Base-by-base conservation (phyloP, 92 coral and sea anemone species). In the Meandrina meandrites region DNA sequence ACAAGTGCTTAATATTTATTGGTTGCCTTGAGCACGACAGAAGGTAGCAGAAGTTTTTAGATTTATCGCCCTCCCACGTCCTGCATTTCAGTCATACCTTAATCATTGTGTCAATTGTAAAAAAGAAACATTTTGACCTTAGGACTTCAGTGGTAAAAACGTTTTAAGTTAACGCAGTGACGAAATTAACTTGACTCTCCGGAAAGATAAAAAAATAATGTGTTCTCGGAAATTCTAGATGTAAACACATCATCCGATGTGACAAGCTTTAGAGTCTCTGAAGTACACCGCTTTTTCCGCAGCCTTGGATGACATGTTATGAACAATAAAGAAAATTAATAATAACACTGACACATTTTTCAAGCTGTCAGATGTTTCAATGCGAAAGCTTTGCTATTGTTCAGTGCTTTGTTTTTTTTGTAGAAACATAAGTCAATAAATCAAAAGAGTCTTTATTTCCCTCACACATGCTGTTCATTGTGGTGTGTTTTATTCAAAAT, bases 41-140 rank as follows among this genome's bases (percentile, higher is more conserved):
- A 77, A 77, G 81, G 64, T 27, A 28, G 48, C 78, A 62, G 73
- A 30, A 34, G 32, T 21, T 80, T 62, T 34, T 32, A 35, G 70
- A 57, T n/a, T 48, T 24, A 5, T 78, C 81, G 64, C 34, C 40
- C 2, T 31, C 60, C 76, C 58, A 14, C 42, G 17, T 48, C 4
- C 19, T 68, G 85, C 76, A 47, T 47, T 10, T 17, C 48, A 7
- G 1, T 19, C 56, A 81, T 81, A 45, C 85, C 67, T 81, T 40
- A 13, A 0, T 32, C 85, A 40, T 81, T 81, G 58, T 48, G 85
- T 79, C 83, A 79, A 21, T 34, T 77, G 21, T 79, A 56, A 56
- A 35, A 11, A 32, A 21, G 18, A 19, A 35, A 21, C 15, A 73
- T 19, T 21, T 57, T 35, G 83, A 56, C 35, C 51, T 21, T 36